Conservation (phyloP, 2,797 vertebrate genomes). For the Myotis daubentonii region DNA sequence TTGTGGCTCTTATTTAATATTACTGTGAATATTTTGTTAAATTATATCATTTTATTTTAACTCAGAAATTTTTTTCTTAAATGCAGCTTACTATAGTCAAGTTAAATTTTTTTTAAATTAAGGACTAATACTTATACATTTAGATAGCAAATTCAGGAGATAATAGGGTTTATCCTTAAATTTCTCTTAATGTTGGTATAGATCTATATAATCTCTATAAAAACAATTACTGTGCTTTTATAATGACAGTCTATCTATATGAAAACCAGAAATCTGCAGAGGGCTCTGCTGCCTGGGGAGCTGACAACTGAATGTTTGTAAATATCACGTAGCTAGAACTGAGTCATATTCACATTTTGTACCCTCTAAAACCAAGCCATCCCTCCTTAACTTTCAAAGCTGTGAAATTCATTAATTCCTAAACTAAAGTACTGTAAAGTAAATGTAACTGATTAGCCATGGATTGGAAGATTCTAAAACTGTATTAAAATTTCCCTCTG, state of each 20-base stretch:
- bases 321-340: conserved; percentile 6
- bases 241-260: neutral
- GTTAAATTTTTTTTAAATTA: neutral
- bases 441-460: conserved; percentile 34
- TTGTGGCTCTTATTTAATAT: conserved; percentile 41
- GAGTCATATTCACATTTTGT: conserved; percentile 19
- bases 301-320: conserved; percentile 14
- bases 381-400: conserved; percentile 28
- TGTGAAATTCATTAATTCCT: conserved; percentile 41
- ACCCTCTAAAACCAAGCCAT: neutral
- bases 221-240: neutral
- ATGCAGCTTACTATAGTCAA: conserved; percentile 39
- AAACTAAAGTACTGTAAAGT: conserved; percentile 14
- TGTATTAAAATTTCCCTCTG: conserved; percentile 47
- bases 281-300: neutral
- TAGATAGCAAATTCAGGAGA: conserved; percentile 50
- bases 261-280: neutral
- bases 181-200: conserved; percentile 28
- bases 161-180: conserved; percentile 52
- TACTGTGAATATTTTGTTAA: conserved; percentile 54
- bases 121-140: conserved; percentile 46
- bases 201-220: neutral
- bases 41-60: conserved; percentile 51
- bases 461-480: conserved; percentile 60
- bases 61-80: conserved; percentile 62